Evolutionary conservation across 2,888 invertebrate species (phyloP).

Genomic region (Catocala nupta): DNA sequence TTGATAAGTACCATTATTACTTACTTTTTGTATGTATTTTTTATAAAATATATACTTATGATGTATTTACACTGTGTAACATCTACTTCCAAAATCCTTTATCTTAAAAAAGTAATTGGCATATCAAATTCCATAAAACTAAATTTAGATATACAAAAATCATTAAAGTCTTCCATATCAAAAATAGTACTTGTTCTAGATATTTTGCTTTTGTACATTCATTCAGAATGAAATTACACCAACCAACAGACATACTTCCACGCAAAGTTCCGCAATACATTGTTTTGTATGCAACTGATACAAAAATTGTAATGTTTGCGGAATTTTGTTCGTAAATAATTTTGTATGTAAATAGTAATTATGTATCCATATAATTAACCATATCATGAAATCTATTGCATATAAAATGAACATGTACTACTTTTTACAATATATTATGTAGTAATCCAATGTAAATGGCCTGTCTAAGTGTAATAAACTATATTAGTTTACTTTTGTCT

Average conservation of each 20-base stretch:
- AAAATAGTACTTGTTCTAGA: conserved; percentile 82
- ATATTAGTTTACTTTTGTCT: conserved; percentile 32
- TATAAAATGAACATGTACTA: conserved; percentile 43
- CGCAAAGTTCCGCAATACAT: conserved; percentile 19
- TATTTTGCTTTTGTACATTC: conserved; percentile 60
- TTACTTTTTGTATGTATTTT: conserved; percentile 84
- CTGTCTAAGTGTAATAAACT: conserved; percentile 37
- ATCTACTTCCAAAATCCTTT: conserved; percentile 81
- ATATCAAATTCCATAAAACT: conserved; percentile 86
- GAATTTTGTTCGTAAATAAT: conserved; percentile 29
- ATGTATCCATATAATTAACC: conserved; percentile 47
- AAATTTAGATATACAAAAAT: conserved; percentile 78
- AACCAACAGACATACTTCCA: conserved; percentile 45
- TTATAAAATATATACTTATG: conserved; percentile 83
- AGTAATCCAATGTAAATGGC: conserved; percentile 46
- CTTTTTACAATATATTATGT: conserved; percentile 41
- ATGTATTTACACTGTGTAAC: conserved; percentile 82
- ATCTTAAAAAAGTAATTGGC: conserved; percentile 81
- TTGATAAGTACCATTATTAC: conserved; percentile 71
- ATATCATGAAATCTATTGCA: conserved; percentile 54
- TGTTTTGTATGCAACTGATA: conserved; percentile 25
- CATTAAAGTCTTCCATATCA: conserved; percentile 86
- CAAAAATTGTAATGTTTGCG: conserved; percentile 25
- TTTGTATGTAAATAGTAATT: conserved; percentile 49
- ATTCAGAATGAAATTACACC: conserved; percentile 41